Evolutionary conservation across 2,888 invertebrate genomes (phyloP).

Genomic region (Agrotis clavis): DNA sequence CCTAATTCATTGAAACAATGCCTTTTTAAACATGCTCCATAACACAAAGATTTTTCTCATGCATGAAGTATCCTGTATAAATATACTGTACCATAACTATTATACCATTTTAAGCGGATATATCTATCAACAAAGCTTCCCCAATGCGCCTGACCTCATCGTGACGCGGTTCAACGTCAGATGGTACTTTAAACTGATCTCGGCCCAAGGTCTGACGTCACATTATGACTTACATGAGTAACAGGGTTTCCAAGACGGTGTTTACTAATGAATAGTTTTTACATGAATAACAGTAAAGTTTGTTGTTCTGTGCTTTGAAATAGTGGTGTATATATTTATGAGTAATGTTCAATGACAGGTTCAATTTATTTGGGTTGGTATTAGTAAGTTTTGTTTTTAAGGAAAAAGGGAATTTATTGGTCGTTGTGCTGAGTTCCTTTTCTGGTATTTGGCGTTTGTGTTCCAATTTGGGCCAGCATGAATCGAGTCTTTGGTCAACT

Average conservation of each 20-base stretch:
- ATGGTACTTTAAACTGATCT: slow-evolving; percentile 2
- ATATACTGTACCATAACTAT: not conserved
- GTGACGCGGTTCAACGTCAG: slow-evolving; percentile 54
- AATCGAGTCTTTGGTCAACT: too few relatives aligned
- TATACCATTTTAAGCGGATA: not conserved
- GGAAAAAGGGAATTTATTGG: slow-evolving; percentile 39
- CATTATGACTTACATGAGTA: slow-evolving; percentile 24
- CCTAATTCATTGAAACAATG: not conserved
- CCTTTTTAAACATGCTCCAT: not conserved
- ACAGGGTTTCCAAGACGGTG: slow-evolving; percentile 50
- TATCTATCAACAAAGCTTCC: slow-evolving; percentile 45
- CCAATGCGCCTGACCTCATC: slow-evolving; percentile 64
- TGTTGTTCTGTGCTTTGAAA: slow-evolving; percentile 25
- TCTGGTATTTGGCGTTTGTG: not conserved
- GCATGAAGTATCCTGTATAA: not conserved
- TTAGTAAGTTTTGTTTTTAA: slow-evolving; percentile 31
- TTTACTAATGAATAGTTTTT: slow-evolving; percentile 27
- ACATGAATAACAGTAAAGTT: slow-evolving; percentile 41
- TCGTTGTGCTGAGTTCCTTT: not conserved
- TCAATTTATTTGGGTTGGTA: slow-evolving; percentile 31
- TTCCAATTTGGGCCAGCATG: not conserved
- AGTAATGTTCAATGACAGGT: slow-evolving; percentile 30
- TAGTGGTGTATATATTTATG: slow-evolving; percentile 28
- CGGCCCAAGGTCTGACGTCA: slow-evolving; percentile 43
- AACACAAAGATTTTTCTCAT: slow-evolving; percentile 10